phyloP scores from a whole-genome alignment of 2,888 invertebrate genomes.

The Caenorhabditis doughertyi region DNA sequence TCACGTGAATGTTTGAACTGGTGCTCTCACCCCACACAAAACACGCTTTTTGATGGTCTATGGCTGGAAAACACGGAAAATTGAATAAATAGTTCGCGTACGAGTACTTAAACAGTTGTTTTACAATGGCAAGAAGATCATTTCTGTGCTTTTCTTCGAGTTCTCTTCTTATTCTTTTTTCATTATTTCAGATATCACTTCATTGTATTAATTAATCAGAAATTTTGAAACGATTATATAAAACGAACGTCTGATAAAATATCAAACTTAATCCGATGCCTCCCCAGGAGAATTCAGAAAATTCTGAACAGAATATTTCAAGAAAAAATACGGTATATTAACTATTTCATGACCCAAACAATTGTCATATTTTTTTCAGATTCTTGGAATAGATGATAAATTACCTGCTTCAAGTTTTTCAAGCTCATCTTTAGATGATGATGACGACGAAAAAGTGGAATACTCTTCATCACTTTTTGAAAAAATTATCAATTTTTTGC shows the following conservation, averaged over 20 bases:
- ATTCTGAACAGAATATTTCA: constrained; percentile 16
- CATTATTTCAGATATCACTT: constrained; percentile 15
- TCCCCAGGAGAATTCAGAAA: constrained; percentile 32
- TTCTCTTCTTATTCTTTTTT: not conserved
- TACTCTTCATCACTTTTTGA: constrained; percentile 69
- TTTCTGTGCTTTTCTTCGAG: constrained; percentile 5
- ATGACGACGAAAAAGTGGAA: constrained; percentile 62
- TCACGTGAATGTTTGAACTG: constrained; percentile 57
- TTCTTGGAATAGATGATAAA: constrained; percentile 17
- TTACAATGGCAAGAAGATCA: constrained; percentile 12
- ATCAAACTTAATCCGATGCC: constrained; percentile 35
- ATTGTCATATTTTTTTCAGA: constrained; percentile 3
- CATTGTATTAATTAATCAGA: constrained; percentile 18
- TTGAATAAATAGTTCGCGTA: constrained; percentile 53
- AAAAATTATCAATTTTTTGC: constrained; percentile 68
- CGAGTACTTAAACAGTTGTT: constrained; percentile 45
- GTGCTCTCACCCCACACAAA: constrained; percentile 51
- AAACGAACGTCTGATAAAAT: constrained; percentile 25
- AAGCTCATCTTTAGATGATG: constrained; percentile 62
- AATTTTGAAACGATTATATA: not conserved
- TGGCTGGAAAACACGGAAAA: constrained; percentile 53
- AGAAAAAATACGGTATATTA: constrained; percentile 26
- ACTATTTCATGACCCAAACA: not conserved
- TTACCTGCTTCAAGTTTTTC: constrained; percentile 11
- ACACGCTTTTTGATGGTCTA: constrained; percentile 58